These are phyloP conservation scores for Cephus rjabovi DNA, from an alignment of 2,888 invertebrate genomes.

Conservation along the genomic window DNA sequence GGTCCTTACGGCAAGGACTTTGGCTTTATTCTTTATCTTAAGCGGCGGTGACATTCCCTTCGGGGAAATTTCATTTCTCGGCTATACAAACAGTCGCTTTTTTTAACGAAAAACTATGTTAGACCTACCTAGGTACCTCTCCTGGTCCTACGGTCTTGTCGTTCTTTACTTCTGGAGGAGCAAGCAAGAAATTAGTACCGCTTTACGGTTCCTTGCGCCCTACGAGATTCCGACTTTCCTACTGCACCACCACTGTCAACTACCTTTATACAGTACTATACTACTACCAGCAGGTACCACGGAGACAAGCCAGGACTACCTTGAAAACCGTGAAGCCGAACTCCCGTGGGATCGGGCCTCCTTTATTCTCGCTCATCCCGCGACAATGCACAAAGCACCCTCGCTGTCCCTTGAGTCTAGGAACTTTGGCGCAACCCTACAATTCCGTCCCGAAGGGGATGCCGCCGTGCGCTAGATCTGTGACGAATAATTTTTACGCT, in stretches of 20 bases:
- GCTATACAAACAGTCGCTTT: slow-evolving; percentile 27
- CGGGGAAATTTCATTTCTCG: slow-evolving; percentile 43
- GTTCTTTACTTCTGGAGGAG: background rate
- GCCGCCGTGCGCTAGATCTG: slow-evolving; percentile 29
- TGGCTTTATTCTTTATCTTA: slow-evolving; percentile 45
- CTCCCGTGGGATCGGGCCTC: slow-evolving; percentile 36
- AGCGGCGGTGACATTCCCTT: slow-evolving; percentile 45
- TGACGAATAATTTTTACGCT: slow-evolving; percentile 61
- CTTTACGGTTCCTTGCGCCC: slow-evolving; percentile 50
- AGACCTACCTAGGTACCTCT: background rate
- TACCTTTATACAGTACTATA: background rate
- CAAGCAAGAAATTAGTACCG: slow-evolving; percentile 51
- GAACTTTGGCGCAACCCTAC: background rate
- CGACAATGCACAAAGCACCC: slow-evolving; percentile 46
- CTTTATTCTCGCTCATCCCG: slow-evolving; percentile 49
- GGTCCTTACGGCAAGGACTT: slow-evolving; percentile 3
- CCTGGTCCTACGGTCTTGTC: background rate
- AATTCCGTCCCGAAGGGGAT: slow-evolving; percentile 1
- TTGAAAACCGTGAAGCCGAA: slow-evolving; percentile 24
- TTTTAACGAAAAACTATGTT: background rate
- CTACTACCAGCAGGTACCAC: slow-evolving; percentile 12
- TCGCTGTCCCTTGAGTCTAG: slow-evolving; percentile 11
- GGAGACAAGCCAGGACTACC: background rate
- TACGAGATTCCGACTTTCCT: slow-evolving; percentile 25
- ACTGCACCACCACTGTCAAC: background rate